Percentiles rank a stretch among this genome's conserved stretches.
Conservation (phyloP, 2,113 vertebrate species). For the Oreotrochilus melanogaster region DNA sequence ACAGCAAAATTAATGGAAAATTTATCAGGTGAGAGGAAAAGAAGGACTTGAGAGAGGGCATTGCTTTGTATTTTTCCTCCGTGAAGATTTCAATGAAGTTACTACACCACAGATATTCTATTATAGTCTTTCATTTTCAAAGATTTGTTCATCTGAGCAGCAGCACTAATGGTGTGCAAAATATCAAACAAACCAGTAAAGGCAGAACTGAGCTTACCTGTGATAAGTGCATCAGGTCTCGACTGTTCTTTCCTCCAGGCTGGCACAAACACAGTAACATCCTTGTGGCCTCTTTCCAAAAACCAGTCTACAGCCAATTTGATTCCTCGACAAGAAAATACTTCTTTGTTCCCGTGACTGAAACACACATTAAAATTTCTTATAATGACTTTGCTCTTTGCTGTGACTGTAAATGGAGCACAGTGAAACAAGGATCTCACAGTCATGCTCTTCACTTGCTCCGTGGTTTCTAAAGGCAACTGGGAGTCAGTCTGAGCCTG, state of each 20-base stretch:
- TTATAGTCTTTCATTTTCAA: neutral
- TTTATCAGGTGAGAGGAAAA: neutral
- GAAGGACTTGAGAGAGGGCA: neutral
- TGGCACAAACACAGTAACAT: constrained; percentile 97
- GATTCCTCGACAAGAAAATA: constrained; percentile 98
- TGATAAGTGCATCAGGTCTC: constrained; percentile 93
- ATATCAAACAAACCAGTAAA: neutral
- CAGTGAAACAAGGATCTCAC: neutral
- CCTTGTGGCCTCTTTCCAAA: constrained; percentile 93
- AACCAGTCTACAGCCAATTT: constrained; percentile 97
- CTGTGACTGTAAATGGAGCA: neutral
- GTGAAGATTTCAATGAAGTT: neutral
- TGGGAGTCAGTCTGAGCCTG: neutral
- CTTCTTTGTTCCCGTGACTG: constrained; percentile 98
- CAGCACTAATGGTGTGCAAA: neutral
- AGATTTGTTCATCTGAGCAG: neutral
- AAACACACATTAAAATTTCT: constrained; percentile 61
- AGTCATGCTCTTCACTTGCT: neutral
- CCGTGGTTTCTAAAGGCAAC: neutral
- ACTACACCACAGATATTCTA: neutral
- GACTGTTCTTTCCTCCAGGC: constrained; percentile 98
- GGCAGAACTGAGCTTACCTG: constrained; percentile 77
- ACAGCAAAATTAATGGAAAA: neutral
- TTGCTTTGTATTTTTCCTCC: neutral
- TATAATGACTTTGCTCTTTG: neutral